Evolutionary conservation across 2,797 vertebrate species (phyloP).

Genomic region (Sparus aurata): DNA sequence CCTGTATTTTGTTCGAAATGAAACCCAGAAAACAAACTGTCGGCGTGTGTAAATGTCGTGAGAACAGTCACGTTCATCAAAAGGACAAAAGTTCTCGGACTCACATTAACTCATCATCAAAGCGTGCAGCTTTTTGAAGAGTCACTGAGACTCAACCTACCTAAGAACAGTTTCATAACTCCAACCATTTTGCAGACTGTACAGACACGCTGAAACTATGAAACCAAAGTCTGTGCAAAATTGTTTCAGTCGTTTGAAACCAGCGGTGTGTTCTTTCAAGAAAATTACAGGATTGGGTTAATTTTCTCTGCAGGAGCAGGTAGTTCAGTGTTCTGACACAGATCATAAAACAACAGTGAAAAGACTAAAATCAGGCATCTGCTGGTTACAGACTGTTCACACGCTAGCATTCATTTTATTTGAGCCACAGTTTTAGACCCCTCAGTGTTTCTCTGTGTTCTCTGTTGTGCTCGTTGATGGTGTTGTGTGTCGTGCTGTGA

Average conservation of each 20-base stretch:
- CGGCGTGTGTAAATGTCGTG: neutral
- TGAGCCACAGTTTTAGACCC: neutral
- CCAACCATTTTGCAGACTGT: neutral
- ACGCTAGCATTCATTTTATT: too few relatives aligned
- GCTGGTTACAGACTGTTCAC: too few relatives aligned
- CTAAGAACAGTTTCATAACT: neutral
- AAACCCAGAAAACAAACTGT: neutral
- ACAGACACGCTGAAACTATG: neutral
- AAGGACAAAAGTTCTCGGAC: too few relatives aligned
- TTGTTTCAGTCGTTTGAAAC: neutral
- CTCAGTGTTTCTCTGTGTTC: constrained; percentile 5
- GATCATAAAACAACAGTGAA: too few relatives aligned
- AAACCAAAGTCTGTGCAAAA: neutral
- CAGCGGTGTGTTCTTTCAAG: neutral
- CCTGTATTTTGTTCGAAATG: neutral
- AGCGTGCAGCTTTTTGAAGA: neutral
- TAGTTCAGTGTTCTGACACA: too few relatives aligned
- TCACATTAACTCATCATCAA: too few relatives aligned
- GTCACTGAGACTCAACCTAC: neutral
- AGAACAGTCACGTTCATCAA: neutral
- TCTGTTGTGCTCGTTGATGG: constrained; percentile 40
- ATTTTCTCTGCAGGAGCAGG: neutral
- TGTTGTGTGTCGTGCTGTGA: constrained; percentile 57
- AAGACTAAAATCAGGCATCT: too few relatives aligned
- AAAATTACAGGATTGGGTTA: neutral